Conservation (phyloP, 2,113 vertebrate species). For the Steatornis caripensis region DNA sequence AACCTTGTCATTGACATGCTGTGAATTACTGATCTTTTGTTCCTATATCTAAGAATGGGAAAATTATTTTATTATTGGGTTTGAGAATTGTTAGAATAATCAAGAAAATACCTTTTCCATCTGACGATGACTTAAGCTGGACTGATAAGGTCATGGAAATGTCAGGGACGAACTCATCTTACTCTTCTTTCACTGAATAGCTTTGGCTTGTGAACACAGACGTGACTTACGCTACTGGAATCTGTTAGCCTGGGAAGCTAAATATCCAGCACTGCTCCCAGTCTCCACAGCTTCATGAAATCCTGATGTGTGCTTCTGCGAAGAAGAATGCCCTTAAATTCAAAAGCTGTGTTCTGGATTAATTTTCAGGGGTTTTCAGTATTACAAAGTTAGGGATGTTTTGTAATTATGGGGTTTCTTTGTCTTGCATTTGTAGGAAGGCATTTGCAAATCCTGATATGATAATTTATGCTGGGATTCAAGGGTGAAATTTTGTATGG, state of each 20-base stretch:
- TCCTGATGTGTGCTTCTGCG: not conserved
- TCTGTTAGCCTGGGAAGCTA: not conserved
- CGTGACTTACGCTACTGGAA: rapidly evolving
- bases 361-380: not conserved
- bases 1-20: not conserved
- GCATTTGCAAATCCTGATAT: not conserved
- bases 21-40: not conserved
- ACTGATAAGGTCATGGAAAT: not conserved
- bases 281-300: not conserved
- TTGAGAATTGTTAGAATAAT: not conserved
- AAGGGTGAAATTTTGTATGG: not conserved
- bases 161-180: not conserved
- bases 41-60: not conserved
- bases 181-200: not conserved
- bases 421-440: not conserved
- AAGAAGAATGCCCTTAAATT: not conserved
- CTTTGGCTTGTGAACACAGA: not conserved
- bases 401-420: not conserved
- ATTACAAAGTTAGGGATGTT: not conserved
- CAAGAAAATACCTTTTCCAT: not conserved
- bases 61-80: not conserved
- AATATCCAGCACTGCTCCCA: not conserved
- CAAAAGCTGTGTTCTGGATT: not conserved
- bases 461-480: not conserved
- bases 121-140: not conserved